Percentiles rank a stretch among this genome's conserved stretches.
These are phyloP conservation scores for Butorides virescens DNA, from an alignment of 2,113 vertebrate genomes.

Conservation along the genomic window DNA sequence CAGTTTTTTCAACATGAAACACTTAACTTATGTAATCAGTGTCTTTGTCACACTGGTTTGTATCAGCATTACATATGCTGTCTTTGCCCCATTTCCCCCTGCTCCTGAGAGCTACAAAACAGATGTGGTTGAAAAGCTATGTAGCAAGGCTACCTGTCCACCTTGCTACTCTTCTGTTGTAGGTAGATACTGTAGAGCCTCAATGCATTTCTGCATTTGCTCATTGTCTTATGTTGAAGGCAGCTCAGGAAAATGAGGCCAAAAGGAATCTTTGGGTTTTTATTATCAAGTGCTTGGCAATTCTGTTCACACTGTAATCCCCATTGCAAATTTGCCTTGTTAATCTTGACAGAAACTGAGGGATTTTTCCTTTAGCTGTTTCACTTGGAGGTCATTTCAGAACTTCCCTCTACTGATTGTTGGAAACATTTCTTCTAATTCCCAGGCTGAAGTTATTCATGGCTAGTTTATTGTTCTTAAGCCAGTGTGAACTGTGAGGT, in stretches of 20 bases:
- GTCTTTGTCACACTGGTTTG: not conserved
- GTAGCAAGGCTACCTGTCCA: not conserved
- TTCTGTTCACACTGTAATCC: not conserved
- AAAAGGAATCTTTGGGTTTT: not conserved
- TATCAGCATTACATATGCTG: not conserved
- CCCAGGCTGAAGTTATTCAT: constrained; percentile 21
- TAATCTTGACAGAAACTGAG: not conserved
- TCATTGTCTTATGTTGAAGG: not conserved
- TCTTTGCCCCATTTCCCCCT: not conserved
- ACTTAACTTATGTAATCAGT: not conserved
- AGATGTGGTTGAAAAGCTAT: not conserved
- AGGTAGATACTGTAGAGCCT: not conserved
- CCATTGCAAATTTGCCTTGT: not conserved
- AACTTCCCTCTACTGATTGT: not conserved
- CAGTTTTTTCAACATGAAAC: not conserved
- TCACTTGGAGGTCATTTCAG: not conserved
- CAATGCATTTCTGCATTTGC: not conserved
- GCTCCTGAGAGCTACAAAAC: not conserved
- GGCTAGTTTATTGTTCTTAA: constrained; percentile 11
- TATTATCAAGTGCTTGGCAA: not conserved
- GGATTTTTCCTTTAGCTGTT: constrained; percentile 5
- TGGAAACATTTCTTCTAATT: constrained; percentile 47
- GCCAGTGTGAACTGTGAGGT: not conserved
- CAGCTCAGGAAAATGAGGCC: not conserved
- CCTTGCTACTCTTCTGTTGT: not conserved